phyloP scores from a whole-genome alignment of 2,113 vertebrate species.

The Ardeotis arabs region DNA sequence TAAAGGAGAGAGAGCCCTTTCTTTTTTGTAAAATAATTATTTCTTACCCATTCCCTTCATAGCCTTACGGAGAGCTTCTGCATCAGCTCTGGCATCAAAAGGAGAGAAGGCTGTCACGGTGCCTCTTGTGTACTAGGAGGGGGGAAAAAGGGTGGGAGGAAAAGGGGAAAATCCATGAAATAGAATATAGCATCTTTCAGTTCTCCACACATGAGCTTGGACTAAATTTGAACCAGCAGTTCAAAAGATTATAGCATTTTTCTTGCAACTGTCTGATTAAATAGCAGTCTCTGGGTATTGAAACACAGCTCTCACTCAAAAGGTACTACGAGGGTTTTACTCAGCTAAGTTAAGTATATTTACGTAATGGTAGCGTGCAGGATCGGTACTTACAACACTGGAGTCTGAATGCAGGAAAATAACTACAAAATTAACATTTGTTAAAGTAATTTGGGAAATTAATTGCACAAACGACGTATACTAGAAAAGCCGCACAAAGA shows the following conservation, averaged over 20 bases:
- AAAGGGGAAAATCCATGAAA: neutral
- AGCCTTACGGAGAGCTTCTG: slow-evolving; percentile 88
- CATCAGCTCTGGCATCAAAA: slow-evolving; percentile 90
- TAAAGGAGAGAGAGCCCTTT: neutral
- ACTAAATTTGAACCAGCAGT: neutral
- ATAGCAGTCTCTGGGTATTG: neutral
- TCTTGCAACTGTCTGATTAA: neutral
- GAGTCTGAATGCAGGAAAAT: neutral
- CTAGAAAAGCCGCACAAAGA: neutral
- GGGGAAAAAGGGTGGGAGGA: accelerated
- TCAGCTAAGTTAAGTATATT: neutral
- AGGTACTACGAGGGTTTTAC: neutral
- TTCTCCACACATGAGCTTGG: neutral
- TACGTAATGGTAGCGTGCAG: neutral
- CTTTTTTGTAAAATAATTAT: neutral
- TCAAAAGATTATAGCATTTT: neutral
- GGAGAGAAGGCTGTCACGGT: slow-evolving; percentile 84
- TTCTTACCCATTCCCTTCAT: slow-evolving; percentile 95
- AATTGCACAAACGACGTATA: neutral
- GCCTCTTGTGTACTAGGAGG: slow-evolving; percentile 77
- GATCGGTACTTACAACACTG: neutral
- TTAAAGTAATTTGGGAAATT: neutral
- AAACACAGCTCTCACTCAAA: neutral
- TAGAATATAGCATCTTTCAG: neutral
- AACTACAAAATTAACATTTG: neutral